A percentile compares a stretch with the other conserved stretches of the same genome.
These are phyloP conservation scores for Tricholaema leucomelas DNA, from an alignment of 2,113 vertebrate species.

Conservation along the genomic window DNA sequence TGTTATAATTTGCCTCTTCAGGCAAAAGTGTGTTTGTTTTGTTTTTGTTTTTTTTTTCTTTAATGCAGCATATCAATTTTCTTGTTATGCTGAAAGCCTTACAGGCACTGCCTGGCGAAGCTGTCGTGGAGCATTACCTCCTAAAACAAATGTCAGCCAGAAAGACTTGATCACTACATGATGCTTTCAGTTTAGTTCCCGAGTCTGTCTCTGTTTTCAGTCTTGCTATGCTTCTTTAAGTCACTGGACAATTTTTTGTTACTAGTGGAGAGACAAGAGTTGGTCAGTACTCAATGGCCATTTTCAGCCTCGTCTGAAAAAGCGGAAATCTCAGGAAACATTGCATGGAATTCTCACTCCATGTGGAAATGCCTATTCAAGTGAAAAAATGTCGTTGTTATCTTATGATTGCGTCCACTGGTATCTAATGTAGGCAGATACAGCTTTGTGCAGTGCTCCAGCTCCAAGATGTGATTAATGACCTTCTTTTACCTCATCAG, in stretches of 20 bases:
- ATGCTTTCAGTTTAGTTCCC: not conserved
- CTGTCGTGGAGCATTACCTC: not conserved
- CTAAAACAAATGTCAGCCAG: not conserved
- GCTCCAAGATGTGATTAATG: not conserved
- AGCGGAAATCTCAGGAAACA: too few species aligned
- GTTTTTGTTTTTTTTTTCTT: not conserved
- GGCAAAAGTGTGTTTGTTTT: not conserved
- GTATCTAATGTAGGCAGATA: not conserved
- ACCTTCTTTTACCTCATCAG: not conserved
- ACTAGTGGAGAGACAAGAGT: not conserved
- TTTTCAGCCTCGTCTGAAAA: too few species aligned
- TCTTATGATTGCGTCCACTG: accelerated
- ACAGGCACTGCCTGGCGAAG: not conserved
- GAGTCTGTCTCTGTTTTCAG: not conserved
- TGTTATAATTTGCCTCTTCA: not conserved
- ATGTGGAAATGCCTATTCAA: not conserved
- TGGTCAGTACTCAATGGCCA: too few species aligned
- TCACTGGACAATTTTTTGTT: not conserved
- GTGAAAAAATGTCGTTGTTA: not conserved
- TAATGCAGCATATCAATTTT: not conserved
- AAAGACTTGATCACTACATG: not conserved
- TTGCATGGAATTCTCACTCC: not conserved
- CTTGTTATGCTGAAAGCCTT: not conserved
- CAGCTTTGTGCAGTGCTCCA: not conserved
- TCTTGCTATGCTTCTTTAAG: not conserved